Conservation (phyloP, 2,113 vertebrate species). For the Gobius niger region DNA sequence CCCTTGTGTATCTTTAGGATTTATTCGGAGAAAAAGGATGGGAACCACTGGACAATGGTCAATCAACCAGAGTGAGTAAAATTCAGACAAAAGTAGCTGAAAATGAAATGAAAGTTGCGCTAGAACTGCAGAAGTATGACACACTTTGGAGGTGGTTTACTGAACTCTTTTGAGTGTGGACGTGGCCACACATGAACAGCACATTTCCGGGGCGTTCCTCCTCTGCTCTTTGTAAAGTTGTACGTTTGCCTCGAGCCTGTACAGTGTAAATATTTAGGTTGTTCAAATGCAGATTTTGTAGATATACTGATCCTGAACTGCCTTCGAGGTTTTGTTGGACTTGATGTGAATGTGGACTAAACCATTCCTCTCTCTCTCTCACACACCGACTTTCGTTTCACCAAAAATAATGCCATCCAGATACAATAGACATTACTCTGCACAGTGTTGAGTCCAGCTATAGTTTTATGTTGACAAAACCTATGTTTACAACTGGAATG, state of each 20-base stretch:
- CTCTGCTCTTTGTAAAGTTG: slow-evolving; percentile 81
- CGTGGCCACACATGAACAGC: background rate
- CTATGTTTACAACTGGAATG: slow-evolving; percentile 36
- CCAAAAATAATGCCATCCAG: slow-evolving; percentile 35
- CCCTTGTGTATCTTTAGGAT: too few species aligned
- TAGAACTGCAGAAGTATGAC: background rate
- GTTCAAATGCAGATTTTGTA: slow-evolving; percentile 87
- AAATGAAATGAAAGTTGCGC: background rate
- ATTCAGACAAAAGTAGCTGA: too few species aligned
- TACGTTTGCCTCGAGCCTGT: slow-evolving; percentile 88
- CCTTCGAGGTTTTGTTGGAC: slow-evolving; percentile 62
- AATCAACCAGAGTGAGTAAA: too few species aligned
- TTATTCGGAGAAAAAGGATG: too few species aligned
- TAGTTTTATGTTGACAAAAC: slow-evolving; percentile 22
- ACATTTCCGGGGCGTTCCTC: slow-evolving; percentile 59
- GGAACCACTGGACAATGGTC: too few species aligned
- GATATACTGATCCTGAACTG: slow-evolving; percentile 83
- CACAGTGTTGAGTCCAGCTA: slow-evolving; percentile 48
- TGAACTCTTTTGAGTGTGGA: background rate
- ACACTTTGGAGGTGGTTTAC: background rate
- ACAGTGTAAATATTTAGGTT: slow-evolving; percentile 91
- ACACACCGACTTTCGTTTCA: slow-evolving; percentile 14
- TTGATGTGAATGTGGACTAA: slow-evolving; percentile 48
- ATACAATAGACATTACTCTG: slow-evolving; percentile 44
- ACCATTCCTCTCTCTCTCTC: slow-evolving; percentile 29